Conservation (phyloP, 2,888 invertebrate genomes). For the Polyommatus iphigenia region DNA sequence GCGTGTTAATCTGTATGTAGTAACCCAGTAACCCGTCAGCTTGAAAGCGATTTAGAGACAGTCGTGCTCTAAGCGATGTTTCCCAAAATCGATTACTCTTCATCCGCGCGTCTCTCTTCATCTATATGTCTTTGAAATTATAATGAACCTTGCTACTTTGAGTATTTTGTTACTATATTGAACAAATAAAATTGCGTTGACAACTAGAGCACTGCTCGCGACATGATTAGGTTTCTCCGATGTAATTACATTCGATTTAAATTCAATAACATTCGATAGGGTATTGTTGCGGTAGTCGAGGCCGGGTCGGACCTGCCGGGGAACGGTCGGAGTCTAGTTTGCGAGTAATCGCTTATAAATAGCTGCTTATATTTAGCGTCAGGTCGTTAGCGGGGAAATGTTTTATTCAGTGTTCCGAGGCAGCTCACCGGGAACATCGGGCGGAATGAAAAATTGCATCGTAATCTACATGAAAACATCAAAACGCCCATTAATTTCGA, state of each 20-base stretch:
- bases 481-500: constrained; percentile 13
- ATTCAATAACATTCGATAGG: not conserved
- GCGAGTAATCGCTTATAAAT: not conserved
- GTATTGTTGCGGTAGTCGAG: not conserved
- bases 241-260: not conserved
- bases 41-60: too few relatives aligned
- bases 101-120: too few relatives aligned
- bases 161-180: not conserved
- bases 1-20: not conserved
- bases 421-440: not conserved
- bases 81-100: too few relatives aligned
- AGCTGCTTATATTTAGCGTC: constrained; percentile 9
- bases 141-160: not conserved
- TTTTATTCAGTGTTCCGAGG: constrained; percentile 17
- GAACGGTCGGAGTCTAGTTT: not conserved
- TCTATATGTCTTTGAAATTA: not conserved
- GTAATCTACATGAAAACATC: constrained; percentile 20
- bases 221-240: not conserved
- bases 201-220: not conserved
- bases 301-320: not conserved
- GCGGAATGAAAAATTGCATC: constrained; percentile 12
- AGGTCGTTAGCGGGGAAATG: not conserved
- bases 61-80: too few relatives aligned
- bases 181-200: not conserved
- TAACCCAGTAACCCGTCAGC: too few relatives aligned